phyloP scores from a whole-genome alignment of 92 coral and sea anemone genomes.

The Scolanthus callimorphus region DNA sequence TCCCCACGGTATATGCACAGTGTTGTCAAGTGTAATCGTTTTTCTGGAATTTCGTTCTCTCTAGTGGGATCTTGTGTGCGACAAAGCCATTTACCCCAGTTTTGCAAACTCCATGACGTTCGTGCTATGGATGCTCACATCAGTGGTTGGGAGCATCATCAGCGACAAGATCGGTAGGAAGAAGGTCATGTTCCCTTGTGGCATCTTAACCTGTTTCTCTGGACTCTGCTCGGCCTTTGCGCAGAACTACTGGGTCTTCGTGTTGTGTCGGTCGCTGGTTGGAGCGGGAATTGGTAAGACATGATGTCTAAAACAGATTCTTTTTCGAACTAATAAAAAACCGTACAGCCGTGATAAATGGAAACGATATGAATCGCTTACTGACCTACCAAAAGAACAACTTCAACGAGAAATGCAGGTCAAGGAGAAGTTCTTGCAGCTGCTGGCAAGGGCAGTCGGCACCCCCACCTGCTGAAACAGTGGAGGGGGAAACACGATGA shows the following conservation, averaged over 20 bases:
- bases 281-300: conserved; percentile 48
- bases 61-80: conserved; percentile 18
- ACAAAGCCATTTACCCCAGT: neutral
- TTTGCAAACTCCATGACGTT: conserved; percentile 1
- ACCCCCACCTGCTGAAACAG: too few relatives aligned
- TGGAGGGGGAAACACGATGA: too few relatives aligned
- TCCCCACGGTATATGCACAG: too few relatives aligned
- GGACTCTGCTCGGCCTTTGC: conserved; percentile 40
- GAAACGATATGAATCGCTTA: too few relatives aligned
- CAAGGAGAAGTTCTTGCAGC: too few relatives aligned
- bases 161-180: conserved; percentile 58
- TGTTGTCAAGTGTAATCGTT: too few relatives aligned
- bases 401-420: too few relatives aligned
- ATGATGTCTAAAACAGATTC: neutral
- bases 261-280: conserved; percentile 22
- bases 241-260: conserved; percentile 41
- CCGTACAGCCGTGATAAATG: too few relatives aligned
- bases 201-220: conserved; percentile 4
- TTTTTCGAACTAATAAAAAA: too few relatives aligned
- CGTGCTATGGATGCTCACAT: neutral
- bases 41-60: neutral
- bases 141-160: neutral
- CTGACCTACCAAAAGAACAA: too few relatives aligned
- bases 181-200: conserved; percentile 19
- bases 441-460: too few relatives aligned